phyloP scores from a whole-genome alignment of 2,113 vertebrate species.

The Oreochromis aureus region DNA sequence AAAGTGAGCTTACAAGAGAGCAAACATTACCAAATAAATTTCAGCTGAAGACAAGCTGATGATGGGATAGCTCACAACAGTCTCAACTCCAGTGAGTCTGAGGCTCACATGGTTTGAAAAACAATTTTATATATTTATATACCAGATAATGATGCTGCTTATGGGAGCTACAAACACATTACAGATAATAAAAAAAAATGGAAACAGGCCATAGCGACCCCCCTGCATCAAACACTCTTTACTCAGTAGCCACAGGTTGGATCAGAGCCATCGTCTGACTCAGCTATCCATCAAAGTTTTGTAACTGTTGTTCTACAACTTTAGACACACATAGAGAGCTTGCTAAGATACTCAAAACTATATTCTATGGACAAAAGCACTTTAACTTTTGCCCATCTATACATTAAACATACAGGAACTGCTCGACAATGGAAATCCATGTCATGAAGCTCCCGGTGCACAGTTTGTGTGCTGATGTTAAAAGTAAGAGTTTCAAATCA shows the following conservation, averaged over 20 bases:
- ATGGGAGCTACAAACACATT: background rate
- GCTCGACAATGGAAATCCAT: background rate
- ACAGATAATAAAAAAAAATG: background rate
- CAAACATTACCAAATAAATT: background rate
- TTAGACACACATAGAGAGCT: background rate
- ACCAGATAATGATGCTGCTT: background rate
- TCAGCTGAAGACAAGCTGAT: background rate
- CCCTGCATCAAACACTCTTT: background rate
- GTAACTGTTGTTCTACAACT: background rate
- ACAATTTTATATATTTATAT: background rate
- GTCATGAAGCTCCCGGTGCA: background rate
- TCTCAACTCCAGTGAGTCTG: background rate
- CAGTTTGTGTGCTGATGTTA: background rate
- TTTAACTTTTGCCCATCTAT: background rate
- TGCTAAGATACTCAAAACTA: background rate
- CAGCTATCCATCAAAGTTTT: background rate
- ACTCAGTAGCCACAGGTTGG: background rate
- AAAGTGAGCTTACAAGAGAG: background rate
- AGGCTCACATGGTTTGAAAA: background rate
- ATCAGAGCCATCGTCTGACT: background rate
- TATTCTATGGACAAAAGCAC: fast-evolving
- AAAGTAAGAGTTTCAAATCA: background rate
- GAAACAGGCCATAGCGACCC: background rate
- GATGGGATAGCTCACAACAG: background rate
- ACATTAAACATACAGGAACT: background rate